phyloP scores from a whole-genome alignment of 1,140 invertebrate species.

The Drosophila trapezifrons region DNA sequence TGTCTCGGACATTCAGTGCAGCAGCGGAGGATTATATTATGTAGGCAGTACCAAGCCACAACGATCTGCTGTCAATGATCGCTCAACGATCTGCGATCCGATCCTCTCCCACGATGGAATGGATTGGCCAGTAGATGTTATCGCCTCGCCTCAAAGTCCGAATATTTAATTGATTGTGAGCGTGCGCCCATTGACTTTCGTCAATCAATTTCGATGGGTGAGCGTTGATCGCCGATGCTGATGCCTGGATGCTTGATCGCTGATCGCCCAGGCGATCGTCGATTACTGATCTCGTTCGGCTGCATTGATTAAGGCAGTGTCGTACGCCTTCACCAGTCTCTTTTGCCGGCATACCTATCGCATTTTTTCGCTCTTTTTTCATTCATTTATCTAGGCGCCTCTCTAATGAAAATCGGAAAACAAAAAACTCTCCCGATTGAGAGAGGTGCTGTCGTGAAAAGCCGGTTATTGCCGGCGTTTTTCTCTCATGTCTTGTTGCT shows the following conservation, averaged over 20 bases:
- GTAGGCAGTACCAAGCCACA: slow-evolving; percentile 20
- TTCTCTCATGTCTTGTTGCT: slow-evolving; percentile 57
- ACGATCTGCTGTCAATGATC: slow-evolving; percentile 56
- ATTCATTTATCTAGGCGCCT: slow-evolving; percentile 55
- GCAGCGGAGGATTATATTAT: slow-evolving; percentile 25
- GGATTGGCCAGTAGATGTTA: slow-evolving; percentile 33
- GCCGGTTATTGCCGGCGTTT: slow-evolving; percentile 76
- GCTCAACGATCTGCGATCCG: slow-evolving; percentile 42
- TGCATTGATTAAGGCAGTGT: slow-evolving; percentile 59
- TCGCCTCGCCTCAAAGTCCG: slow-evolving; percentile 54
- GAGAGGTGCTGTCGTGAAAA: slow-evolving; percentile 37
- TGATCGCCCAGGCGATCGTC: slow-evolving; percentile 39
- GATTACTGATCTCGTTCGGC: slow-evolving; percentile 65
- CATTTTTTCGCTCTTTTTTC: slow-evolving; percentile 47
- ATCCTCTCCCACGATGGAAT: slow-evolving; percentile 26
- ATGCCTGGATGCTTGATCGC: slow-evolving; percentile 13
- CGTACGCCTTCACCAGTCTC: slow-evolving; percentile 69
- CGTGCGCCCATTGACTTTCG: slow-evolving; percentile 72
- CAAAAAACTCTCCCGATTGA: slow-evolving; percentile 37
- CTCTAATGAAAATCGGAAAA: slow-evolving; percentile 50
- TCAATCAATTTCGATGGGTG: slow-evolving; percentile 66
- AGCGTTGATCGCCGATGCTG: slow-evolving; percentile 26
- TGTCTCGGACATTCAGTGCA: slow-evolving; percentile 32
- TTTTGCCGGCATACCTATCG: slow-evolving; percentile 56
- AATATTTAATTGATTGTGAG: slow-evolving; percentile 76